Evolutionary conservation across 1,140 invertebrate genomes (phyloP), one percentile per base, ranked within the genome.

Genomic region (Thaumatotibia leucotreta): DNA sequence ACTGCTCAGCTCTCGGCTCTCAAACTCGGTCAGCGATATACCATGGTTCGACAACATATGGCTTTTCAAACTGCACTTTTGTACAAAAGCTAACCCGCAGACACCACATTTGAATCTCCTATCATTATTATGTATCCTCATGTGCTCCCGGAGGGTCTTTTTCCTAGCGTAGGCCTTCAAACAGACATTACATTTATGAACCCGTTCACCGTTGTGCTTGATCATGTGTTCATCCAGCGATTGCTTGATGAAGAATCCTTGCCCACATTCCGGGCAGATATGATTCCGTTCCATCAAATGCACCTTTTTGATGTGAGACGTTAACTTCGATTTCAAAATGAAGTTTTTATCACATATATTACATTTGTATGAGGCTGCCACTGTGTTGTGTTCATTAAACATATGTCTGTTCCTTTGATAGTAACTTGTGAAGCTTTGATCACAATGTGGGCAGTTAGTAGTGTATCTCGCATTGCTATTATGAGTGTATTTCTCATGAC

Each of bases 121-220:
- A 76, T 80, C 92, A 77, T 68, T 91, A 76, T 67, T 91, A 69
- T 91, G 89, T 52, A 89, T 90, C 17, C 83, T 63, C 74, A 92
- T 92, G 70, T 93, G 93, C 5, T 91, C 91, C 22, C 91, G 82
- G 0, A 93, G 27, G 0, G 92, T 93, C 23, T 91, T 92, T 58
- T 91, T 92, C 22, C 92, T 92, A 0, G 87, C 73, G 54, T 92
- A 93, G 9, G 89, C 88, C 45, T 92, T 93, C 8, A 87, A 78
- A 64, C 93, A 91, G 0, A 87, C 79, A 0, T 77, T 76, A 64
- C 90, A 91, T 39, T 84, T 81, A 35, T 81, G 86, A 2, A 84
- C 78, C 24, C 77, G 75, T 50, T 84, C 77, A 0, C 86, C 86
- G 8, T 82, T 85, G 74, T 88, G 86, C 31, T 79, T 82, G 0